phyloP scores from a whole-genome alignment of 2,888 invertebrate genomes.

The Entomobrya proxima region DNA sequence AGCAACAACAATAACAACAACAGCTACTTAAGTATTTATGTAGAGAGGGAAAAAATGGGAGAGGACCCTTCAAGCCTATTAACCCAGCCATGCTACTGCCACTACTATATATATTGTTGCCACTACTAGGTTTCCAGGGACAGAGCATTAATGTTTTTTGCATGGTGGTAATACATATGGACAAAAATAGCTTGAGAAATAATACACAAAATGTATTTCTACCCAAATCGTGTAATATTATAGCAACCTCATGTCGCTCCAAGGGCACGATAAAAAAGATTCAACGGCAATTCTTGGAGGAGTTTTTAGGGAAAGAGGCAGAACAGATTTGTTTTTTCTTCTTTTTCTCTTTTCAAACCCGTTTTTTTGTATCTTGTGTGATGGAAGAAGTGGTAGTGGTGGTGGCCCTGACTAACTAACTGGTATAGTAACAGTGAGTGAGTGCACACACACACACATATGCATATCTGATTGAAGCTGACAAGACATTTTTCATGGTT shows the following conservation, averaged over 20 bases:
- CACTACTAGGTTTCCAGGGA: too few species aligned
- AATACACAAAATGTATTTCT: too few species aligned
- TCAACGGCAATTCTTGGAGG: slow-evolving; percentile 11
- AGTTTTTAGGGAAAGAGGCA: neutral
- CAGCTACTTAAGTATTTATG: too few species aligned
- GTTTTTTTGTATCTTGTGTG: neutral
- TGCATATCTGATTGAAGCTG: slow-evolving; percentile 61
- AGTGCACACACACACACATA: slow-evolving; percentile 31
- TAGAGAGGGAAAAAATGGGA: too few species aligned
- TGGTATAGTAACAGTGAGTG: neutral
- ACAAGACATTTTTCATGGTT: slow-evolving; percentile 67
- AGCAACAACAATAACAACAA: neutral
- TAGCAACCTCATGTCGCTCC: too few species aligned
- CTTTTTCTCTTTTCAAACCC: neutral
- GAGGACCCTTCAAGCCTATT: too few species aligned
- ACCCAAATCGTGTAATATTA: too few species aligned
- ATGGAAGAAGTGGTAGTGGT: neutral
- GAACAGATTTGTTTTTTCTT: neutral
- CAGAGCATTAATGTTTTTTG: too few species aligned
- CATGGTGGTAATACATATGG: too few species aligned
- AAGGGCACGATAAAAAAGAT: slow-evolving; percentile 6
- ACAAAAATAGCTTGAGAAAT: too few species aligned
- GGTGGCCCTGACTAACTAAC: neutral
- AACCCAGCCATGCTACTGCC: too few species aligned
- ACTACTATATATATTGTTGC: too few species aligned